phyloP scores from a whole-genome alignment of 2,113 vertebrate species.

The Seriola quinqueradiata region DNA sequence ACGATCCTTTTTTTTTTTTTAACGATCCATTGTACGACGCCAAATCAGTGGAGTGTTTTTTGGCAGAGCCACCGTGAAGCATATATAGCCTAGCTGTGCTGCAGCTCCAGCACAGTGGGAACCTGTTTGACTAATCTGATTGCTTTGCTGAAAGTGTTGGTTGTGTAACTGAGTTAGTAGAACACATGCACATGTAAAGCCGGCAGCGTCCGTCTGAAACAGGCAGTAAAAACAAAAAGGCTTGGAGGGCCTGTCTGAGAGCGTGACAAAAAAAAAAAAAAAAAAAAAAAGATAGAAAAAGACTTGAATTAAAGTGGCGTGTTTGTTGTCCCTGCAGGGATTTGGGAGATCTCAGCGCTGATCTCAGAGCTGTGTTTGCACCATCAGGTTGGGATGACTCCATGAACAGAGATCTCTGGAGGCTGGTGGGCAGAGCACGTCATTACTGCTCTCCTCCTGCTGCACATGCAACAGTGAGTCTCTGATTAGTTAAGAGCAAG shows the following conservation, averaged over 20 bases:
- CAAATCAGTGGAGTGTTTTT: background rate
- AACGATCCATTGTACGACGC: too few species aligned
- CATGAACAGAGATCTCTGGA: background rate
- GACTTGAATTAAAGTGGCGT: background rate
- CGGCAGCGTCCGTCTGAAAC: background rate
- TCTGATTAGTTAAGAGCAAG: slow-evolving; percentile 6
- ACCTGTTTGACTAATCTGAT: slow-evolving; percentile 33
- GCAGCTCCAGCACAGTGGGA: slow-evolving; percentile 12
- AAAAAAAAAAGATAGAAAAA: too few species aligned
- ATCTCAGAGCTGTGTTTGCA: background rate
- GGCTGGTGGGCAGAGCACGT: background rate
- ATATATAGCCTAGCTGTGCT: slow-evolving; percentile 23
- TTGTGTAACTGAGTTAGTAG: slow-evolving; percentile 53
- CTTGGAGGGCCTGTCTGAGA: background rate
- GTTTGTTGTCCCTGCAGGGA: slow-evolving; percentile 16
- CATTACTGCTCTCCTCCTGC: background rate
- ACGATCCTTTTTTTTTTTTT: too few species aligned
- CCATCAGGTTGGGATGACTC: background rate
- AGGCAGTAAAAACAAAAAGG: background rate
- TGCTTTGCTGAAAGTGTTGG: slow-evolving; percentile 20
- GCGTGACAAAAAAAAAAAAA: background rate
- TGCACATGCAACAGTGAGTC: slow-evolving; percentile 23
- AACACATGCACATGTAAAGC: background rate
- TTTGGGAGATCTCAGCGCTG: background rate
- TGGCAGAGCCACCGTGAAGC: slow-evolving; percentile 5